Evolutionary conservation across 1,140 invertebrate species (phyloP), one percentile per base, ranked within the genome.

Genomic region (Pygmarrhopalites habei): DNA sequence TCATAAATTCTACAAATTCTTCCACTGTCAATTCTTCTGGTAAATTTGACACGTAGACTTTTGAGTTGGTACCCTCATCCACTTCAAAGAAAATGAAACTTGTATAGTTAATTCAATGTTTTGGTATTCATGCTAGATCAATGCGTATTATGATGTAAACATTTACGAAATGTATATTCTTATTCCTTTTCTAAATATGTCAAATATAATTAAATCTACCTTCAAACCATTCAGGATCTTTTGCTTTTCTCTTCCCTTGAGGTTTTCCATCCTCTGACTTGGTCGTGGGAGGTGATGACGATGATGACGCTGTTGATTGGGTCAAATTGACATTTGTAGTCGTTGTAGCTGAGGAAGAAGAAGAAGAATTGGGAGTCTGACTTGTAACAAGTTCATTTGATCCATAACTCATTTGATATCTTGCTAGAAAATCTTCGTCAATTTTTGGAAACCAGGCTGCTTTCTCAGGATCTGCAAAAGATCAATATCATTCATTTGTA

Each of bases 341-440:
- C 60, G 79, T 77, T 59, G 81, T 81, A 39, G 73, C 46, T 62
- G 59, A 56, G 52, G 71, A 58, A 23, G 60, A 39, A 30, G 30
- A 19, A 25, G 30, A 58, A 58, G 56, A 43, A 21, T 25, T 43
- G 1, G 56, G n/a, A 43, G 5, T n/a, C 7, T 35, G 4, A 30
- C 12, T 28, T 51, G 41, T 64, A 41, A 19, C 65, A 19, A 84
- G 83, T 71, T 84, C 80, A 64, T 81, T 78, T 75, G 90, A 90
- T 5, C 93, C 94, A 79, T 98, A 98, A 74, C 82, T 92, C 83
- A 97, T 87, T 78, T 98, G 93, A 79, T 98, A 98, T 56, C 82
- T 81, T 1, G 94, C 95, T 76, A 99, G 84, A 73, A 98, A 98
- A 70, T 98, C 92, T 73, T 96, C 92, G 80, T 97, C 91, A 61